Evolutionary conservation across 92 coral and sea anemone species (phyloP).

Genomic region (Heteractis magnifica): DNA sequence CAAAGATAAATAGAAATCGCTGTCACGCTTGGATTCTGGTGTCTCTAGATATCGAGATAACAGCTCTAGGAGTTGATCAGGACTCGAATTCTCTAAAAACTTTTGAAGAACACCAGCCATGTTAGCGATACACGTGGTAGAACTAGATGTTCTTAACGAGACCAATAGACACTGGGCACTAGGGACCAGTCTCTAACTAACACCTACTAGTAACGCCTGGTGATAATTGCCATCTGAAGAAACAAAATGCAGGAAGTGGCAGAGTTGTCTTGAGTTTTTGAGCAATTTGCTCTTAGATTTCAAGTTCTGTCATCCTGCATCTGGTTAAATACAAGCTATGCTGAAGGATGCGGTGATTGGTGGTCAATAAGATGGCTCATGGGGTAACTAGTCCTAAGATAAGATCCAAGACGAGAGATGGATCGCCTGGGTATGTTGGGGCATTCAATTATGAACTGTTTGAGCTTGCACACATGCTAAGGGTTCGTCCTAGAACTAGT

Average conservation of each 20-base stretch:
- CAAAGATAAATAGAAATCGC: slow-evolving; percentile 58
- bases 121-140: background rate
- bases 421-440: background rate
- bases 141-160: background rate
- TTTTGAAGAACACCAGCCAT: slow-evolving; percentile 54
- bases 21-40: slow-evolving; percentile 39
- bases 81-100: slow-evolving; percentile 47
- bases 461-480: slow-evolving; percentile 69
- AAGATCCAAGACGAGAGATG: slow-evolving; percentile 12
- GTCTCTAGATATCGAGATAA: slow-evolving; percentile 41
- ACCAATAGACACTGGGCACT: slow-evolving; percentile 17
- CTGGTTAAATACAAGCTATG: background rate
- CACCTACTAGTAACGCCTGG: slow-evolving; percentile 26
- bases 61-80: slow-evolving; percentile 41
- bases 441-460: slow-evolving; percentile 59
- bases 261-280: background rate
- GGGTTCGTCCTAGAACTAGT: slow-evolving; percentile 61
- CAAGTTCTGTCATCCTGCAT: background rate
- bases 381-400: background rate
- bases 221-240: slow-evolving; percentile 12
- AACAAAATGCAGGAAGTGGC: slow-evolving; percentile 17
- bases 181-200: slow-evolving; percentile 6
- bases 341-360: background rate
- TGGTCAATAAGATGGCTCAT: background rate
- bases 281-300: background rate